Evolutionary conservation across 2,797 vertebrate species (phyloP).

Genomic region (Ficedula albicollis): DNA sequence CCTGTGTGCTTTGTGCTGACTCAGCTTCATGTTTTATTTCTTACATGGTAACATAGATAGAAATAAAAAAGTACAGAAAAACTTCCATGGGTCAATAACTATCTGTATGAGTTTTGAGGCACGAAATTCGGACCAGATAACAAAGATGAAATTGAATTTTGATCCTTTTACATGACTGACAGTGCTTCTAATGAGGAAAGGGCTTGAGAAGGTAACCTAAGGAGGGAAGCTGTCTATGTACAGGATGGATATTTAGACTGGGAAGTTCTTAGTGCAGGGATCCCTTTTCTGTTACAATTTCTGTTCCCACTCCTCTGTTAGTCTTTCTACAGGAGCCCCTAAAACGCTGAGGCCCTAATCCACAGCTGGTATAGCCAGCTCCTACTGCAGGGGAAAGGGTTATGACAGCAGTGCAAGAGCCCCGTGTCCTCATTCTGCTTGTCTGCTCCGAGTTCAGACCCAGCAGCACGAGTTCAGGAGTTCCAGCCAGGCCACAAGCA

Average conservation of each 20-base stretch:
- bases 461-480: too few species aligned
- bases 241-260: background rate
- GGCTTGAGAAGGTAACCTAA: background rate
- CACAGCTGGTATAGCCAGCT: background rate
- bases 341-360: background rate
- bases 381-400: background rate
- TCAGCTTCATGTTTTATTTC: background rate
- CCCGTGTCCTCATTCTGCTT: background rate
- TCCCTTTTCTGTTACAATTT: background rate
- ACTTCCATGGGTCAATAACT: background rate
- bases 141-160: background rate
- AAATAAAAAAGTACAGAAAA: background rate
- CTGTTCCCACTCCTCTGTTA: background rate
- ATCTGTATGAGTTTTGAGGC: background rate
- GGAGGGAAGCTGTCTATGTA: background rate
- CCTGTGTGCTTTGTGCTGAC: background rate
- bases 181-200: background rate
- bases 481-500: too few species aligned
- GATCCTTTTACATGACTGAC: background rate
- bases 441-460: rapidly evolving
- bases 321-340: background rate
- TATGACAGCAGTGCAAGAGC: background rate
- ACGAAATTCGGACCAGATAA: background rate
- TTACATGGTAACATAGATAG: background rate
- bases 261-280: background rate